These are phyloP conservation scores for Blera fallax DNA, from an alignment of 2,888 invertebrate genomes.

Conservation along the genomic window DNA sequence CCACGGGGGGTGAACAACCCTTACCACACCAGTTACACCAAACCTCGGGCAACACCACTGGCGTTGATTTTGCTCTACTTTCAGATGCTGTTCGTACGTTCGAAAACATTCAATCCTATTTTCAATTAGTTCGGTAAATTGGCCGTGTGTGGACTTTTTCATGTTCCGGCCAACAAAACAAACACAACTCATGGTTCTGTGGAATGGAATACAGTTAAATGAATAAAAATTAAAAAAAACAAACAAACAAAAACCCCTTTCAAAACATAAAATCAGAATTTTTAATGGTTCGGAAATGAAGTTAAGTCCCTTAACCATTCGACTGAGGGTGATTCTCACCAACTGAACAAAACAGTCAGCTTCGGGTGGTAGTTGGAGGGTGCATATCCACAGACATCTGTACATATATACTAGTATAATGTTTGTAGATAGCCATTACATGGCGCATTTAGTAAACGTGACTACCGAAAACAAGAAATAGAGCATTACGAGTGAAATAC, in stretches of 20 bases:
- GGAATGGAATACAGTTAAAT: neutral
- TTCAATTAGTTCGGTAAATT: constrained; percentile 52
- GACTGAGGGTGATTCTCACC: constrained; percentile 62
- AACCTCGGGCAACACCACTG: neutral
- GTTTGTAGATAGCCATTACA: constrained; percentile 15
- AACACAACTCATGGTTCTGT: constrained; percentile 33
- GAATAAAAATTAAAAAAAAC: constrained; percentile 3
- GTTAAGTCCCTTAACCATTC: constrained; percentile 60
- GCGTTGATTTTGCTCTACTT: constrained; percentile 17
- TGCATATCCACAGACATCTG: neutral
- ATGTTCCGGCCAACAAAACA: constrained; percentile 49
- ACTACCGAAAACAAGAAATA: constrained; percentile 24
- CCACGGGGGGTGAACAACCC: neutral
- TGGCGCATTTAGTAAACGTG: constrained; percentile 33
- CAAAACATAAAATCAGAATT: constrained; percentile 63
- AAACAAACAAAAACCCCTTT: constrained; percentile 1
- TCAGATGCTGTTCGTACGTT: constrained; percentile 22
- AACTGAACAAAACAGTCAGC: constrained; percentile 42
- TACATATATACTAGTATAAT: constrained; percentile 4
- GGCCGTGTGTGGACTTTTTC: constrained; percentile 31
- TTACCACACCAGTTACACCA: neutral
- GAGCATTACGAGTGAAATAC: constrained; percentile 8
- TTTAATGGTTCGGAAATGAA: constrained; percentile 69
- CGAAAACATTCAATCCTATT: constrained; percentile 61
- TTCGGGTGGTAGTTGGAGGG: neutral